These are phyloP conservation scores for Lapara coniferarum DNA, from an alignment of 2,888 invertebrate species.

Conservation along the genomic window DNA sequence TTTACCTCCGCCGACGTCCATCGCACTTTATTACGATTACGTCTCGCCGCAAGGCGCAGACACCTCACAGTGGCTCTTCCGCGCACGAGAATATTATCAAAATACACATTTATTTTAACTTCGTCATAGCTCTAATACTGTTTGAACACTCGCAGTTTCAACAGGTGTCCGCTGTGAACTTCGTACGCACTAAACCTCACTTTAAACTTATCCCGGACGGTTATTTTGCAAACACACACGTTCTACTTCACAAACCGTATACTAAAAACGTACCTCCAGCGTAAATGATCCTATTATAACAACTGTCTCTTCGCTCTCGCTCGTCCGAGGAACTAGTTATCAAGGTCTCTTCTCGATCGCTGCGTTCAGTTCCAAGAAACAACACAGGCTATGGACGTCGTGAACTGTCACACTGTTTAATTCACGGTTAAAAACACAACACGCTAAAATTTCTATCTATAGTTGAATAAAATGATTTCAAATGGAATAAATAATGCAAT, in stretches of 20 bases:
- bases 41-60: slow-evolving; percentile 51
- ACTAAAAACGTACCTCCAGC: slow-evolving; percentile 82
- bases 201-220: slow-evolving; percentile 51
- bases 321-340: slow-evolving; percentile 83
- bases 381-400: slow-evolving; percentile 65
- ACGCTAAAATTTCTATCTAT: slow-evolving; percentile 6
- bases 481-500: slow-evolving; percentile 10
- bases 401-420: slow-evolving; percentile 54
- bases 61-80: slow-evolving; percentile 70
- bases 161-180: slow-evolving; percentile 57
- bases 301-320: slow-evolving; percentile 77
- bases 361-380: slow-evolving; percentile 77
- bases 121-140: slow-evolving; percentile 64
- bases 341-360: slow-evolving; percentile 81
- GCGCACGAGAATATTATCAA: slow-evolving; percentile 64
- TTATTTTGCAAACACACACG: slow-evolving; percentile 62
- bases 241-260: slow-evolving; percentile 68
- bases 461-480: not conserved
- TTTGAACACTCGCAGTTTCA: slow-evolving; percentile 61
- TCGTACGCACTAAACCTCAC: slow-evolving; percentile 70
- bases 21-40: slow-evolving; percentile 64
- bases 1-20: slow-evolving; percentile 81
- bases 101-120: slow-evolving; percentile 71
- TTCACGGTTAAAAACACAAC: slow-evolving; percentile 33
- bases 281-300: slow-evolving; percentile 81